Evolutionary conservation across 2,888 invertebrate species (phyloP), one percentile per base, ranked within the genome.

Genomic region (Acanthopleura granulata): DNA sequence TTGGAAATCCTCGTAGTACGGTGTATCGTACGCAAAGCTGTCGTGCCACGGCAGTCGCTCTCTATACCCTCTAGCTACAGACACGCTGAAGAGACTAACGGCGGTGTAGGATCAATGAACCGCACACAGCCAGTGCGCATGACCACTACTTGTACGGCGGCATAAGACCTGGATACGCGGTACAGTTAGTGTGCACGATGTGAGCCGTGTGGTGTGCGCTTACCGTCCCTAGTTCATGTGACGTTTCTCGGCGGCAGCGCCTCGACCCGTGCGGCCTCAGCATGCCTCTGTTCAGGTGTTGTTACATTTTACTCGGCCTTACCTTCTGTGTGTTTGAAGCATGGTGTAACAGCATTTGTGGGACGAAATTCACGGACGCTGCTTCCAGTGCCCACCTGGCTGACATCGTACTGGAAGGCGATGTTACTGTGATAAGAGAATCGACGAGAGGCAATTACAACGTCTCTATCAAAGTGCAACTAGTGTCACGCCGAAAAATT

Each of bases 321-420:
- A 72, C 79, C 73, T 73, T 80, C 49, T 79, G 78, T 75, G 78
- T 80, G 27, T 79, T 78, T 72, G 77, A 78, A 66, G 78, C 79
- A 40, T 78, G 80, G 78, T 79, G 77, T 74, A 75, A 74, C 70
- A 77, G 76, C 75, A 27, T 66, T 16, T 80, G 80, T 76, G 77
- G 76, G 18, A 77, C 80, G 16, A 73, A 75, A 71, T 79, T 79
- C 57, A 79, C 77, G 11, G 78, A 78, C 74, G 74, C 78, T 16
- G 76, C 74, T 27, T 78, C 78, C 15, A 80, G 77, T 76, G 78
- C 80, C 12, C 74, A 77, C 62, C 75, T 80, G 62, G 76, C 80
- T 57, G 72, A 74, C 57, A 74, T 79, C 30, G 77, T 79, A 69
- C 71, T 80, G 49, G 78, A 79, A 62, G 80, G 80, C n/a, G 74